These are phyloP conservation scores for Dynastes tityus DNA, from an alignment of 2,888 invertebrate species.

Conservation along the genomic window DNA sequence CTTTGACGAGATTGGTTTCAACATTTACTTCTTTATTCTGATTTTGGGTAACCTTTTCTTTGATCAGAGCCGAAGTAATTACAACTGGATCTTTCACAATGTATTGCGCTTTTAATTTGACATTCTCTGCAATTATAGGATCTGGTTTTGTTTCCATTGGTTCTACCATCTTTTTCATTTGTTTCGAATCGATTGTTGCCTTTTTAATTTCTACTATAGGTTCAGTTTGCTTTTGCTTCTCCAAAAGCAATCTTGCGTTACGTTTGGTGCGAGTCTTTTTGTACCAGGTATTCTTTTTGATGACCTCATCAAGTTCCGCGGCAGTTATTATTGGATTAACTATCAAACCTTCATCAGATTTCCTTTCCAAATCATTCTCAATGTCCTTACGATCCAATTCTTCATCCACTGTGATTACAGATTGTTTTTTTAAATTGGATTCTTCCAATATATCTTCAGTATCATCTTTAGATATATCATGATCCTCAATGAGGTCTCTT, in stretches of 20 bases:
- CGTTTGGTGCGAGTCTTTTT: not conserved
- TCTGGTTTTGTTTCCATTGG: not conserved
- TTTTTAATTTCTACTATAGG: not conserved
- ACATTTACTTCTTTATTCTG: not conserved
- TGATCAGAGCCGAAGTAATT: not conserved
- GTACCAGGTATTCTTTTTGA: conserved; percentile 11
- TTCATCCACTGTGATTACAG: too few species aligned
- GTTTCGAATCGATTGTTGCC: not conserved
- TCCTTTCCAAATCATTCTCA: too few species aligned
- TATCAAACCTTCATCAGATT: too few species aligned
- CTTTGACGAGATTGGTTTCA: not conserved
- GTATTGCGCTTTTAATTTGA: too few species aligned
- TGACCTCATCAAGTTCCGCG: not conserved
- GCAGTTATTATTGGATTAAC: not conserved
- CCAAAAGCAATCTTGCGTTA: not conserved
- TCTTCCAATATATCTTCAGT: too few species aligned
- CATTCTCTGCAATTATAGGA: too few species aligned
- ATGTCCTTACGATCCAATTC: too few species aligned
- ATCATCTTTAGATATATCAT: too few species aligned
- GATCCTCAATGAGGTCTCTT: not conserved
- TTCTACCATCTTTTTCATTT: not conserved
- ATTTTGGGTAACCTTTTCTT: not conserved
- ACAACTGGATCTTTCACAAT: too few species aligned
- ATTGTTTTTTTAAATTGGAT: too few species aligned
- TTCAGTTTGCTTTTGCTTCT: not conserved